Percentiles rank a stretch among this genome's conserved stretches.
Evolutionary conservation across 1,140 invertebrate genomes (phyloP).

Genomic region (Galleria mellonella): DNA sequence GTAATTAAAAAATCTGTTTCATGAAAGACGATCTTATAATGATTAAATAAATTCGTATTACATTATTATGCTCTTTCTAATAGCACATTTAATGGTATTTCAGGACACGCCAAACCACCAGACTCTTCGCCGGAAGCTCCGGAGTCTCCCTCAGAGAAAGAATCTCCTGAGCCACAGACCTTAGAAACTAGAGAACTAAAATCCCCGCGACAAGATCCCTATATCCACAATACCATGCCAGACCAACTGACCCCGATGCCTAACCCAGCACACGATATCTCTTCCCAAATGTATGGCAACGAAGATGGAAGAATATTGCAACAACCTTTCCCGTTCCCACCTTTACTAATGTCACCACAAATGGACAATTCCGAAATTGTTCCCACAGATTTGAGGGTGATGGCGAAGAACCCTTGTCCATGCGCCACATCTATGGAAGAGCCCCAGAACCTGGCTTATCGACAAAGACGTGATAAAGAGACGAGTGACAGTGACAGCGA

Average conservation of each 20-base stretch:
- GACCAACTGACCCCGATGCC: constrained; percentile 28
- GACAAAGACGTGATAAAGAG: constrained; percentile 39
- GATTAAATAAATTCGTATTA: too few relatives aligned
- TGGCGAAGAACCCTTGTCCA: constrained; percentile 40
- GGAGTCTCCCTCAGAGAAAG: constrained; percentile 49
- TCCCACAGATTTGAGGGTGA: constrained; percentile 62
- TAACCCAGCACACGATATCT: constrained; percentile 35
- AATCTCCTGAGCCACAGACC: constrained; percentile 40
- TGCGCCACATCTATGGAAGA: constrained; percentile 43
- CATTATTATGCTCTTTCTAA: too few relatives aligned
- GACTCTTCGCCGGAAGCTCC: constrained; percentile 58
- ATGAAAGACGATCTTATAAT: too few relatives aligned
- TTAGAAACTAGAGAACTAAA: constrained; percentile 47
- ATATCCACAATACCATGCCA: constrained; percentile 41
- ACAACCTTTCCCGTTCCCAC: constrained; percentile 49
- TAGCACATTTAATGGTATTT: background rate
- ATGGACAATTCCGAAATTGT: constrained; percentile 44
- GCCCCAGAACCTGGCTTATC: constrained; percentile 52
- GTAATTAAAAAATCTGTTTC: too few relatives aligned
- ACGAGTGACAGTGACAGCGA: constrained; percentile 59
- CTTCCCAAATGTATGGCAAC: constrained; percentile 36
- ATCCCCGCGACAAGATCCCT: constrained; percentile 41
- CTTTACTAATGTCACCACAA: constrained; percentile 42
- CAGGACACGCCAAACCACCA: constrained; percentile 42
- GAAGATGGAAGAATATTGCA: constrained; percentile 49